phyloP scores from a whole-genome alignment of 2,888 invertebrate species.

The Dasysyrphus albostriatus region DNA sequence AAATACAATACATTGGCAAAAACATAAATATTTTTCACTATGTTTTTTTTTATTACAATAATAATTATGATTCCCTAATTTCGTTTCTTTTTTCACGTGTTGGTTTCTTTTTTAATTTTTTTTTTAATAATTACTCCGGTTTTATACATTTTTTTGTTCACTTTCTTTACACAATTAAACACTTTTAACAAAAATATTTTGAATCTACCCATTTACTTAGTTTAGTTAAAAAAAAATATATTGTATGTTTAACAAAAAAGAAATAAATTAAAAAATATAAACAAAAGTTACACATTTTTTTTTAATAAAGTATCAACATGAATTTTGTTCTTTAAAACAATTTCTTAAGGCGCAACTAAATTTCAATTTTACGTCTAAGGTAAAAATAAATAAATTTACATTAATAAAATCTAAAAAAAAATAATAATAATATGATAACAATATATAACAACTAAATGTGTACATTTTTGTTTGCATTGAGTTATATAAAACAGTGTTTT shows the following conservation, averaged over 20 bases:
- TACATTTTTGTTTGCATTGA: conserved; percentile 42
- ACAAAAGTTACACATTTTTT: conserved; percentile 55
- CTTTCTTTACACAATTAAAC: conserved; percentile 64
- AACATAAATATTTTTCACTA: conserved; percentile 25
- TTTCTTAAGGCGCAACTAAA: conserved; percentile 60
- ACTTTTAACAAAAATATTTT: conserved; percentile 70
- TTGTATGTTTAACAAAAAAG: conserved; percentile 65
- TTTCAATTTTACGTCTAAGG: conserved; percentile 55
- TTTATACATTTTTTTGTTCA: conserved; percentile 29
- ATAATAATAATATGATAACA: conserved; percentile 58
- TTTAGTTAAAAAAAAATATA: conserved; percentile 45
- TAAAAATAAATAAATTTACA: conserved; percentile 54
- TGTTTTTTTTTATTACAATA: conserved; percentile 24
- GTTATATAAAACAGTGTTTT: conserved; percentile 20
- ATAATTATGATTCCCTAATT: conserved; percentile 51
- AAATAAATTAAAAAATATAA: conserved; percentile 71
- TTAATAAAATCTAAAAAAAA: conserved; percentile 62
- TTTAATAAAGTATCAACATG: conserved; percentile 54
- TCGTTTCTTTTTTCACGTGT: conserved; percentile 62
- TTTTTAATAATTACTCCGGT: conserved; percentile 60
- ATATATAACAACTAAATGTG: conserved; percentile 46
- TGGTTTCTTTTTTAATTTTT: conserved; percentile 39
- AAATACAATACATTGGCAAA: conserved; percentile 19
- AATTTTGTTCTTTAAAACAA: conserved; percentile 54
- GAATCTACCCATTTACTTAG: conserved; percentile 55